Conservation (phyloP, 2,797 vertebrate genomes). For the Pangasius krempfi region DNA sequence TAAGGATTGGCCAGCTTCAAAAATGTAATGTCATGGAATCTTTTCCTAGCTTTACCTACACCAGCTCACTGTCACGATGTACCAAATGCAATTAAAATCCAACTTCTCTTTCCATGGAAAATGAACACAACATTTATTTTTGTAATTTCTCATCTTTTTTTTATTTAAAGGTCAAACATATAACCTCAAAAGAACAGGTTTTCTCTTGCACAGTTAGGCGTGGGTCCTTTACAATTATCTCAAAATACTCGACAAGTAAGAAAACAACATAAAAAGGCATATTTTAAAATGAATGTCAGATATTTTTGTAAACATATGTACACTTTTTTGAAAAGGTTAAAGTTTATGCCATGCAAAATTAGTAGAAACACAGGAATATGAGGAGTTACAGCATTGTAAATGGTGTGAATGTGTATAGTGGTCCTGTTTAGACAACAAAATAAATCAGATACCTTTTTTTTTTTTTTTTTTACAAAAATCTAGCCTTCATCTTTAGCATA, state of each 20-base stretch:
- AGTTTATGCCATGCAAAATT: constrained; percentile 36
- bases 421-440: constrained; percentile 40
- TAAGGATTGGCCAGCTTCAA: not conserved
- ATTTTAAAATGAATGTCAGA: constrained; percentile 31
- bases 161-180: constrained; percentile 35
- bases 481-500: constrained; percentile 28
- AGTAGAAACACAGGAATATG: constrained; percentile 25
- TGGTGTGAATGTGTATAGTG: constrained; percentile 43
- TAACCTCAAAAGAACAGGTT: constrained; percentile 7
- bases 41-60: not conserved
- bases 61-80: constrained; percentile 1
- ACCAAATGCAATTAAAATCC: constrained; percentile 6
- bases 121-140: constrained; percentile 18
- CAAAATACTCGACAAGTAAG: constrained; percentile 25
- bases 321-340: constrained; percentile 26
- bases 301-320: constrained; percentile 44
- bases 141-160: constrained; percentile 7
- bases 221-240: not conserved
- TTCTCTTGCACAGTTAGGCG: constrained; percentile 4
- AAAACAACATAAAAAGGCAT: constrained; percentile 31
- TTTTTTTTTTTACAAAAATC: constrained; percentile 13
- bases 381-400: constrained; percentile 28
- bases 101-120: constrained; percentile 2
- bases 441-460: constrained; percentile 19
- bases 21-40: not conserved